Percentiles rank a stretch among this genome's conserved stretches.
These are phyloP conservation scores for Matsumyia berberina DNA, from an alignment of 2,888 invertebrate species.

Conservation along the genomic window DNA sequence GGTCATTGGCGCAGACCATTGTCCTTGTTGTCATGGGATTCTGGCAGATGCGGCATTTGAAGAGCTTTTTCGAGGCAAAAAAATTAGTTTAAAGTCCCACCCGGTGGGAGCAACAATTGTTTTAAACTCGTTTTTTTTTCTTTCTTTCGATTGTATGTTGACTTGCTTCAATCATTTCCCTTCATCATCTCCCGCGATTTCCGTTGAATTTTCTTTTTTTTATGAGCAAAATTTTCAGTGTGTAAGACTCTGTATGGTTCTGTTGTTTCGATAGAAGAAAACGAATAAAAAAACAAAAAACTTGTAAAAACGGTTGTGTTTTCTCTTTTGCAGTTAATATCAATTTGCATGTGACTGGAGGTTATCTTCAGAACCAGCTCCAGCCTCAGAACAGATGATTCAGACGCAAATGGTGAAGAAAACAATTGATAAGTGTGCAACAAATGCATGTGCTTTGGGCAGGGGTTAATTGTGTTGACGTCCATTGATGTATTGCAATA, in stretches of 20 bases:
- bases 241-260: conserved; percentile 15
- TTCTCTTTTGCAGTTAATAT: neutral
- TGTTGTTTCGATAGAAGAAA: conserved; percentile 52
- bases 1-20: conserved; percentile 96
- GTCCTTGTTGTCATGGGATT: conserved; percentile 96
- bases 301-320: conserved; percentile 24
- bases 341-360: neutral
- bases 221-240: conserved; percentile 20
- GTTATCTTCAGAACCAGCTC: conserved; percentile 38
- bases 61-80: conserved; percentile 99
- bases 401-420: conserved; percentile 7
- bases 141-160: conserved; percentile 25
- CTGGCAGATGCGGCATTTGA: conserved; percentile 99
- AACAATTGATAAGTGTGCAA: conserved; percentile 32
- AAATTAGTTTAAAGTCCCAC: conserved; percentile 93
- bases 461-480: conserved; percentile 10
- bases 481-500: neutral
- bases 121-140: conserved; percentile 22
- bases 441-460: neutral
- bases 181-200: conserved; percentile 5
- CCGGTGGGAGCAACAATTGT: conserved; percentile 8
- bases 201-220: conserved; percentile 16
- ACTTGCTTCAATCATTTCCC: conserved; percentile 24
- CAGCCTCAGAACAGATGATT: neutral
- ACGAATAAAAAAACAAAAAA: conserved; percentile 56